Evolutionary conservation across 2,888 invertebrate genomes (phyloP).

Genomic region (Penaeus monodon): DNA sequence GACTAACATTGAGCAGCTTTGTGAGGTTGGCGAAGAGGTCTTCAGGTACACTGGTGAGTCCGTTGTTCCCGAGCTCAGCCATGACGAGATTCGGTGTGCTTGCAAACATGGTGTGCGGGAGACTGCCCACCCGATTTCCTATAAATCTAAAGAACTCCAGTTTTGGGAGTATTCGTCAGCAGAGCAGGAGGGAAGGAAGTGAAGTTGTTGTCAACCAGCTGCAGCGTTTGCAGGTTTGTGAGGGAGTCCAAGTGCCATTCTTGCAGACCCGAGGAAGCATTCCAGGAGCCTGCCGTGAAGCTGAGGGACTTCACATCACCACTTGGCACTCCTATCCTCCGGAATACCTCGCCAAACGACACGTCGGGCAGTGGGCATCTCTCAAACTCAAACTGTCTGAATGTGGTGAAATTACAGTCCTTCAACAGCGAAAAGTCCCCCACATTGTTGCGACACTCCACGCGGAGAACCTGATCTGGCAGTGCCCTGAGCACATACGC

Average conservation of each 20-base stretch:
- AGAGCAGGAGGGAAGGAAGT: constrained; percentile 33
- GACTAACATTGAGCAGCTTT: constrained; percentile 23
- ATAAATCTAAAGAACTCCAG: constrained; percentile 25
- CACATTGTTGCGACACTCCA: constrained; percentile 13
- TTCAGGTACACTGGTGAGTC: constrained; percentile 23
- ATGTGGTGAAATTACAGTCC: constrained; percentile 31
- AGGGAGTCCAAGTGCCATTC: constrained; percentile 42
- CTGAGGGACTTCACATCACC: constrained; percentile 14
- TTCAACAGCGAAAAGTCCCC: constrained; percentile 19
- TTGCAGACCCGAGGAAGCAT: neutral
- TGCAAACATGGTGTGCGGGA: constrained; percentile 41
- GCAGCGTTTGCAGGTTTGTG: constrained; percentile 10
- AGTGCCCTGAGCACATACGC: neutral
- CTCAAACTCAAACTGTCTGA: constrained; percentile 27
- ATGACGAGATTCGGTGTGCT: constrained; percentile 27
- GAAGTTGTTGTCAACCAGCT: constrained; percentile 27
- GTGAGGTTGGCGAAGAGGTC: constrained; percentile 19
- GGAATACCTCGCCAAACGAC: constrained; percentile 39
- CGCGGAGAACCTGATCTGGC: neutral
- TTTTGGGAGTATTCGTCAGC: constrained; percentile 33
- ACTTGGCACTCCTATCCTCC: constrained; percentile 14
- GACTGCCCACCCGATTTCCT: constrained; percentile 5
- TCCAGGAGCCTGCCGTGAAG: constrained; percentile 5
- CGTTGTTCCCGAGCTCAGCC: constrained; percentile 11
- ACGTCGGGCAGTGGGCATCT: constrained; percentile 30